A percentile compares a stretch with the other conserved stretches of the same genome.
Evolutionary conservation across 2,888 invertebrate species (phyloP).

Genomic region (Dusona sp.): DNA sequence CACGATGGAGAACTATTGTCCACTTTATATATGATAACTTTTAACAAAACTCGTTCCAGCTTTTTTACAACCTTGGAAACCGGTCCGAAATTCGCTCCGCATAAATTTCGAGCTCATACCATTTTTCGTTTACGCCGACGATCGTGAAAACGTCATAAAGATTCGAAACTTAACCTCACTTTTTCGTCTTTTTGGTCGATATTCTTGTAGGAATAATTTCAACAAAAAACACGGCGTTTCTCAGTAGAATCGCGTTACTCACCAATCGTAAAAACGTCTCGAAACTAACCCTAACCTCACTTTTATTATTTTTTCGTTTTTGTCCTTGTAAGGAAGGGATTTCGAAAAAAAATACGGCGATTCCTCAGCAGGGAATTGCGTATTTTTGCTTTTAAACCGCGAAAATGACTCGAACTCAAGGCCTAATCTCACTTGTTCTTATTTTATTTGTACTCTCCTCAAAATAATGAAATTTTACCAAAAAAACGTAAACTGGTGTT

Average conservation of each 20-base stretch:
- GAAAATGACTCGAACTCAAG: neutral
- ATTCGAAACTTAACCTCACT: constrained; percentile 16
- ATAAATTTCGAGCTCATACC: neutral
- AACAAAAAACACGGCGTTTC: neutral
- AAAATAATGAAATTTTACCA: neutral
- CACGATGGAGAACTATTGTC: neutral
- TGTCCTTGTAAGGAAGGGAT: neutral
- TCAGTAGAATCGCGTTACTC: neutral
- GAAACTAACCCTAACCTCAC: neutral
- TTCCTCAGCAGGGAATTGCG: neutral
- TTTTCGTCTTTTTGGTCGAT: neutral
- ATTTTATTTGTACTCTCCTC: neutral
- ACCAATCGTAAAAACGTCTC: neutral
- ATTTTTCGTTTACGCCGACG: neutral
- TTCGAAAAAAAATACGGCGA: neutral
- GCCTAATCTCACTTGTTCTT: neutral
- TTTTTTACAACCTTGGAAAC: constrained; percentile 17
- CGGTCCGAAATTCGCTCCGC: constrained; percentile 11
- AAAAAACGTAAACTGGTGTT: neutral
- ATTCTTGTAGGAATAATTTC: neutral
- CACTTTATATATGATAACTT: neutral
- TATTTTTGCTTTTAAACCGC: neutral
- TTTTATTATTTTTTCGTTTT: neutral
- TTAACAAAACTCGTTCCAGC: constrained; percentile 15
- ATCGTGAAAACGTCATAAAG: neutral